Conservation (phyloP, 2,113 vertebrate genomes). For the Epinephelus fuscoguttatus region DNA sequence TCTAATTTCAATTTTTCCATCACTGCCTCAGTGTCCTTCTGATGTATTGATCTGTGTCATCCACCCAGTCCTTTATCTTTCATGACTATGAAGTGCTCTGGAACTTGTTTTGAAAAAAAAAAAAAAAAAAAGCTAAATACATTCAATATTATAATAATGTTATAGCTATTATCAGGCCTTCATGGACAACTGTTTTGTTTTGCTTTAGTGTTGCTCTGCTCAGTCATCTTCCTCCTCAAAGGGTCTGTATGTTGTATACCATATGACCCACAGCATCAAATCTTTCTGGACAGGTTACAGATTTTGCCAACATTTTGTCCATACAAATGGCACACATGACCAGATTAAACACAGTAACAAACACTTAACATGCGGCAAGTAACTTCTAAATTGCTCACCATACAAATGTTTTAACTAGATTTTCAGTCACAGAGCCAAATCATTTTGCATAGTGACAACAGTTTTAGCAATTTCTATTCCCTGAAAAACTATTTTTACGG, state of each 20-base stretch:
- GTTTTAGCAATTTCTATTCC: not conserved
- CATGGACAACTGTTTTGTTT: not conserved
- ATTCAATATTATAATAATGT: not conserved
- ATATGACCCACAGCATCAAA: not conserved
- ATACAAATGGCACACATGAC: not conserved
- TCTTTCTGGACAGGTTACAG: not conserved
- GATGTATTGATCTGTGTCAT: conserved; percentile 48
- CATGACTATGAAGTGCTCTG: conserved; percentile 6
- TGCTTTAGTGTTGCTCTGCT: not conserved
- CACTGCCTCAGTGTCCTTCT: conserved; percentile 45
- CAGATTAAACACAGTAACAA: not conserved
- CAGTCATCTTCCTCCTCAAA: not conserved
- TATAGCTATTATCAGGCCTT: not conserved
- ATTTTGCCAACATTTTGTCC: not conserved
- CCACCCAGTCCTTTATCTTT: conserved; percentile 44
- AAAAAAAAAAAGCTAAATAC: not conserved
- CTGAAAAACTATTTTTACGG: not conserved
- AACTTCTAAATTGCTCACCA: not conserved
- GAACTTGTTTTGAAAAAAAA: conserved; percentile 1
- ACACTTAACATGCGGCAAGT: not conserved
- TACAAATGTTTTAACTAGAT: not conserved
- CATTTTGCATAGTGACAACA: not conserved
- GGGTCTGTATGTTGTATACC: not conserved
- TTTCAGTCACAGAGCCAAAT: not conserved
- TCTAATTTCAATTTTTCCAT: conserved; percentile 34